Percentiles rank a stretch among this genome's conserved stretches.
Evolutionary conservation across 2,113 vertebrate species (phyloP).

Genomic region (Labrus mixtus): DNA sequence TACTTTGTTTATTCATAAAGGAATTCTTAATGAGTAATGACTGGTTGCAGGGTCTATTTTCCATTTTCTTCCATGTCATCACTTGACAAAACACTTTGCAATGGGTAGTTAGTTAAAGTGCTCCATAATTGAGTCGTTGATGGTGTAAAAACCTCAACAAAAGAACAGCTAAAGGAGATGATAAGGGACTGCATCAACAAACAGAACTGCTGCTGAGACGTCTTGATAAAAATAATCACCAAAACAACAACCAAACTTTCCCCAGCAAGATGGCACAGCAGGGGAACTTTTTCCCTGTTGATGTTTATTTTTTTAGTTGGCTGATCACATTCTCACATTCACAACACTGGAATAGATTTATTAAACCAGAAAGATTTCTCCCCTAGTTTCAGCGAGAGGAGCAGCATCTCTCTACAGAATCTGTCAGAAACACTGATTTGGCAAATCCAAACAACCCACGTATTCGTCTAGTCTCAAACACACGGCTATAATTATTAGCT

Average conservation of each 20-base stretch:
- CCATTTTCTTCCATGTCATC: slow-evolving; percentile 4
- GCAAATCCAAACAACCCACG: too few species aligned
- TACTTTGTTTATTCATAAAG: slow-evolving; percentile 9
- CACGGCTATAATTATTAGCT: too few species aligned
- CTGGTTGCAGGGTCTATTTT: slow-evolving; percentile 17
- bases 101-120: neutral
- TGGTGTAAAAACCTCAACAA: neutral
- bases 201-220: neutral
- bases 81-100: neutral
- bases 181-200: neutral
- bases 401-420: too few species aligned
- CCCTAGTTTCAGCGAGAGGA: too few species aligned
- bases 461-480: too few species aligned
- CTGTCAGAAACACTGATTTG: too few species aligned
- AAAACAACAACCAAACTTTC: neutral
- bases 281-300: neutral
- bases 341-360: too few species aligned
- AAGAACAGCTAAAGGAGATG: too few species aligned
- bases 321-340: too few species aligned
- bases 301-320: too few species aligned
- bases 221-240: neutral
- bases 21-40: neutral
- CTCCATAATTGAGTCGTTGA: neutral
- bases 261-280: too few species aligned
- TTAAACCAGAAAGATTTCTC: too few species aligned